These are phyloP conservation scores for Girardinichthys multiradiatus DNA, from an alignment of 2,113 vertebrate genomes.

Conservation along the genomic window DNA sequence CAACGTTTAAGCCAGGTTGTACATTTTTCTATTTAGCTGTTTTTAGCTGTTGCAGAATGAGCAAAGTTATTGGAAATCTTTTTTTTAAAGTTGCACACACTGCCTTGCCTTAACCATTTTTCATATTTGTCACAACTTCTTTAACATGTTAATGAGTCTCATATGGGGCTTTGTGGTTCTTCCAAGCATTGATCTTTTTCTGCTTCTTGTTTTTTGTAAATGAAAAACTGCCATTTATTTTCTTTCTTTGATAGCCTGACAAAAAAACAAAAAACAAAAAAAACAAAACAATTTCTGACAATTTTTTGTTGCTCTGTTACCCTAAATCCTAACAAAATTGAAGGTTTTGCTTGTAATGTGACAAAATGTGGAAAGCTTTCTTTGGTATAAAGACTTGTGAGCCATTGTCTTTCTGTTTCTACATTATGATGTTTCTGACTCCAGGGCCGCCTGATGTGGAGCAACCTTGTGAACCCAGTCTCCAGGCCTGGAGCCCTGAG, in stretches of 20 bases:
- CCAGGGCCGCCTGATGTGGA: constrained; percentile 94
- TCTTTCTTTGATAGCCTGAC: not conserved
- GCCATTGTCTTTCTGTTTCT: constrained; percentile 7
- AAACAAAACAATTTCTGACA: no score
- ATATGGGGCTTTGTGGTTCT: no score
- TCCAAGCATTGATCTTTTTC: not conserved
- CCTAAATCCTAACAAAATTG: no score
- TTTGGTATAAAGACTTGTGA: no score
- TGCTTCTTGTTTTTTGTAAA: not conserved
- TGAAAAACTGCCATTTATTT: not conserved
- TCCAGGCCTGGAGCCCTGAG: constrained; percentile 96
- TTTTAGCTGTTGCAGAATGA: not conserved
- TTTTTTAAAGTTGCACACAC: not conserved
- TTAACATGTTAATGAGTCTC: no score
- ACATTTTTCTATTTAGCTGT: not conserved
- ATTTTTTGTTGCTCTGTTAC: no score
- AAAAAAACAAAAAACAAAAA: no score
- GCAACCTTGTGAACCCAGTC: constrained; percentile 91
- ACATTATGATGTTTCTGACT: constrained; percentile 35
- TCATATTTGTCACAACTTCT: not conserved
- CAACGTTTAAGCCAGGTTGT: no score
- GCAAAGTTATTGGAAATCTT: not conserved
- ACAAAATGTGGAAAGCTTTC: no score
- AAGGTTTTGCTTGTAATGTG: no score
- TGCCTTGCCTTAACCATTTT: not conserved